Base-by-base conservation (phyloP, 1,140 invertebrate genomes). In the Aporrectodea caliginosa region DNA sequence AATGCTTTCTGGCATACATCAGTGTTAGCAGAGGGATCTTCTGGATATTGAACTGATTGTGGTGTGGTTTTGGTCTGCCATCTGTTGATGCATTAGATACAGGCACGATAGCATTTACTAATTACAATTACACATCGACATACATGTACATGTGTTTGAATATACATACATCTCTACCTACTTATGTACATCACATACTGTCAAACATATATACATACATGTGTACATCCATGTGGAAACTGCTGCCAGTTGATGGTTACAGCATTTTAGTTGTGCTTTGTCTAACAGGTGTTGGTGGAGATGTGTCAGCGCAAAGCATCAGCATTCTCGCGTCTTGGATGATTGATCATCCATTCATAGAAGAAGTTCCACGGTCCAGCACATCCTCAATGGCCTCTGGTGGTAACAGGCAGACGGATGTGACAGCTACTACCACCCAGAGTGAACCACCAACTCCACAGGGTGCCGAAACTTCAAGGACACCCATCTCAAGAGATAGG, bases 261-360 rank as follows among this genome's bases (percentile, higher is more conserved):
- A 72, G 6, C 1, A 0, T 16, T n/a, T 72, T 75, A n/a, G 34
- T 72, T 29, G 58, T 29, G 12, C 14, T 70, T 30, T 78, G 70
- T 2, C 71, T n/a, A 82, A n/a, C 81, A 90, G 90, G 89, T 79
- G 87, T 88, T 76, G 88, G 88, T 69, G 90, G 89, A 16, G 91
- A 92, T 81, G 84, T 91, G 6, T 89, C 89, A 73, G 90, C 90
- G 2, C 87, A 90, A 34, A 88, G 88, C 31, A 90, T 92, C 16
- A 92, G 91, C 84, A 89, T 89, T 81, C 84, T 92, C 35, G 91
- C 91, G n/a, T 91, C 90, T 0, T 92, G 92, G 92, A 92, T 92
- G 91, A 84, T 92, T 32, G 91, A 92, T 82, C 90, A 92, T 85
- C 91, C 91, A 22, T 69, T 83, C 2, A 82, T 84, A 30, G 58